phyloP scores from a whole-genome alignment of 2,797 vertebrate genomes.

The Tokudaia tokunoshimensis region DNA sequence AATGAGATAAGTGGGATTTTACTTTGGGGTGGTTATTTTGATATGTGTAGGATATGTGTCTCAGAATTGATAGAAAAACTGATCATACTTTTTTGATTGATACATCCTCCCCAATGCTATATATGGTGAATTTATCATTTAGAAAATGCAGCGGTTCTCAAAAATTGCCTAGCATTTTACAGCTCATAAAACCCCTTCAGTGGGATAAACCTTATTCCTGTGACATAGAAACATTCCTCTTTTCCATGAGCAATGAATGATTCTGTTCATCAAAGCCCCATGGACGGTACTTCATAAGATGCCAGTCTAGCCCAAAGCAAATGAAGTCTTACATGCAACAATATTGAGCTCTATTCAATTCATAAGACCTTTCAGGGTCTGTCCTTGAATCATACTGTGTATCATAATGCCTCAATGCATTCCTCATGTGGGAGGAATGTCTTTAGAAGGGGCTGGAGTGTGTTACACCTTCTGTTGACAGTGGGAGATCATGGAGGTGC shows the following conservation, averaged over 20 bases:
- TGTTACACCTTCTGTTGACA: neutral
- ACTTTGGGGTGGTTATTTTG: conserved; percentile 66
- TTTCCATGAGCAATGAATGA: conserved; percentile 40
- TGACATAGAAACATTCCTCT: conserved; percentile 1
- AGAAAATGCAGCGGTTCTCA: conserved; percentile 1
- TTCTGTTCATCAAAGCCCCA: conserved; percentile 50
- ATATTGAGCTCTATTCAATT: neutral
- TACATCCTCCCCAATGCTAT: neutral
- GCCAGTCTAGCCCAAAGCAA: neutral
- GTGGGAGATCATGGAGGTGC: neutral
- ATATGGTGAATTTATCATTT: neutral
- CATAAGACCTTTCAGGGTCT: accelerated
- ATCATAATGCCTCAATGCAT: accelerated
- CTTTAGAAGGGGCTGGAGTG: neutral
- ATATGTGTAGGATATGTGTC: neutral
- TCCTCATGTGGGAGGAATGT: neutral
- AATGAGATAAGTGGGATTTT: conserved; percentile 31
- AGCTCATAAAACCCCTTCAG: conserved; percentile 44
- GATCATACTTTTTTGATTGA: neutral
- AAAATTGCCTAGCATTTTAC: conserved; percentile 36
- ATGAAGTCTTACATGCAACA: neutral
- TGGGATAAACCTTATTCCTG: neutral
- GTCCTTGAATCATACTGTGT: neutral
- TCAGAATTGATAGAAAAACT: neutral
- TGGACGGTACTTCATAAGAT: neutral